Conservation (phyloP, 2,888 invertebrate genomes). For the Pseudoips prasinana region DNA sequence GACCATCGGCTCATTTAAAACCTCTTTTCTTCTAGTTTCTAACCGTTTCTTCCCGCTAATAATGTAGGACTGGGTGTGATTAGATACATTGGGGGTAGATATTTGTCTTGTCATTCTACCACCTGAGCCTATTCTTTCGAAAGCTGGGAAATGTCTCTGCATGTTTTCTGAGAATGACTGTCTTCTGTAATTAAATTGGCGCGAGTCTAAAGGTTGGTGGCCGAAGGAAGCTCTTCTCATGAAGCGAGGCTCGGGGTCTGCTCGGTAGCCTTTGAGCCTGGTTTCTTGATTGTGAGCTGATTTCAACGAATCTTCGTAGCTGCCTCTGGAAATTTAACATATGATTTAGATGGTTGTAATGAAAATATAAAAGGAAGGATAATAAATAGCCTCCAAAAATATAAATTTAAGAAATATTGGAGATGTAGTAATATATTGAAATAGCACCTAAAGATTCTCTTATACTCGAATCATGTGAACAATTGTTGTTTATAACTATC, state of each 20-base stretch:
- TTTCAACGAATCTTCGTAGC: slow-evolving; percentile 91
- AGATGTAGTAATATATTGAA: no score
- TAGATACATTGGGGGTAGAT: slow-evolving; percentile 66
- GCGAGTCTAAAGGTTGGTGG: slow-evolving; percentile 58
- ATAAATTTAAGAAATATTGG: no score
- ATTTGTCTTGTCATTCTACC: slow-evolving; percentile 56
- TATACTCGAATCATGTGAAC: no score
- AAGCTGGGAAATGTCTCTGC: slow-evolving; percentile 62
- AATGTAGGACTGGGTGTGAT: slow-evolving; percentile 59
- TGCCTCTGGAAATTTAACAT: slow-evolving; percentile 84
- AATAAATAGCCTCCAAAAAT: no score
- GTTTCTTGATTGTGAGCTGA: slow-evolving; percentile 78
- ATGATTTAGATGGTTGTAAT: no score
- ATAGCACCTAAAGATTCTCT: no score
- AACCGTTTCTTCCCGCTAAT: slow-evolving; percentile 53
- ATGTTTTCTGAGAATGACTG: slow-evolving; percentile 75
- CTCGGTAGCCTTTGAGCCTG: slow-evolving; percentile 44
- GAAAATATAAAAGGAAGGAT: no score
- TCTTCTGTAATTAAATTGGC: slow-evolving; percentile 55
- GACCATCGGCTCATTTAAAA: slow-evolving; percentile 65
- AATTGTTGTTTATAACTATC: no score
- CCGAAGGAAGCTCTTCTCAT: slow-evolving; percentile 65
- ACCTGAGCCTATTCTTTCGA: slow-evolving; percentile 54
- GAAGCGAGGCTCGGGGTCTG: slow-evolving; percentile 52
- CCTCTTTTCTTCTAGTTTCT: slow-evolving; percentile 60